These are phyloP conservation scores for Pemphigus obesinymphae DNA, from an alignment of 1,140 invertebrate species.

Conservation along the genomic window DNA sequence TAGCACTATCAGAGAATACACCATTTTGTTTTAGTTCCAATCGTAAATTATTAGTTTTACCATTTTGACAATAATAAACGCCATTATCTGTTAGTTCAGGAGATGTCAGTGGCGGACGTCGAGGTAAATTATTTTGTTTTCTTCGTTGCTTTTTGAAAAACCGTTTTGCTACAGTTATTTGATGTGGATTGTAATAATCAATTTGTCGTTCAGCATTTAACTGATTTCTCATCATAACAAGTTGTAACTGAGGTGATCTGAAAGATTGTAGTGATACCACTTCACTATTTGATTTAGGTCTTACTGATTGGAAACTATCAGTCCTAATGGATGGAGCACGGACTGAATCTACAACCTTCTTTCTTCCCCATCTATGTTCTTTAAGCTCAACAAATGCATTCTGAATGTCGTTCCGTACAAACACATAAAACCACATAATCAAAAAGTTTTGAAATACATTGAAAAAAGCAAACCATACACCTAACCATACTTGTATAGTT, in stretches of 20 bases:
- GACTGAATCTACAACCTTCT: conserved; percentile 9
- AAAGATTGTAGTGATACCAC: conserved; percentile 63
- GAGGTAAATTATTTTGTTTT: conserved; percentile 65
- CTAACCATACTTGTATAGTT: conserved; percentile 72
- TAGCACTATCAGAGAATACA: conserved; percentile 11
- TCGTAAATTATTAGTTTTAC: conserved; percentile 14
- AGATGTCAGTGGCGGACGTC: conserved; percentile 33
- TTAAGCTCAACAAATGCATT: conserved; percentile 64
- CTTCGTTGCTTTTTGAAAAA: conserved; percentile 79
- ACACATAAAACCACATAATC: conserved; percentile 77
- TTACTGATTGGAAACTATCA: conserved; percentile 14
- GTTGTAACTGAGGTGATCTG: conserved; percentile 65
- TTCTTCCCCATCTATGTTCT: conserved; percentile 49
- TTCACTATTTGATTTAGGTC: conserved; percentile 54
- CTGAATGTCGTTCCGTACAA: conserved; percentile 75
- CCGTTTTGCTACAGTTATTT: conserved; percentile 84
- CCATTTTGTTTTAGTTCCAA: conserved; percentile 11
- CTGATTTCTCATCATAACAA: conserved; percentile 65
- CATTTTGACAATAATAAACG: conserved; percentile 23
- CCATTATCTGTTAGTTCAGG: conserved; percentile 28
- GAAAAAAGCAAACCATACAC: conserved; percentile 68
- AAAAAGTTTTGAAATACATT: conserved; percentile 72
- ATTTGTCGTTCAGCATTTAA: conserved; percentile 54
- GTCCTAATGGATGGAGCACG: conserved; percentile 41
- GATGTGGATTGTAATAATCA: conserved; percentile 87